A percentile compares a stretch with the other conserved stretches of the same genome.
phyloP scores from a whole-genome alignment of 2,888 invertebrate species.

The Nephrotoma appendiculata region DNA sequence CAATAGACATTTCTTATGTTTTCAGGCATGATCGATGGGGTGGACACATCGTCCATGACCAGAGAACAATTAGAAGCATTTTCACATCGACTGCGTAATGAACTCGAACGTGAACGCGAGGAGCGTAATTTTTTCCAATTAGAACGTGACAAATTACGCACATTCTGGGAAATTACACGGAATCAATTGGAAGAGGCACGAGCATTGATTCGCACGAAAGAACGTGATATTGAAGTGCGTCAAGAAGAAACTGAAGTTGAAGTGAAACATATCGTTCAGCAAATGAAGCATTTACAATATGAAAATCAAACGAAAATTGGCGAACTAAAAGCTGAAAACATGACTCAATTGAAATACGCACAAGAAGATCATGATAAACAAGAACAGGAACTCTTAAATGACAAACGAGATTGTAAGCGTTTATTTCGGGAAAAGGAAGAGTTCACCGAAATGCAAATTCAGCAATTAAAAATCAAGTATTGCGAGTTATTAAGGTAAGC shows the following conservation, averaged over 20 bases:
- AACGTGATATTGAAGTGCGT: conserved; percentile 76
- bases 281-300: conserved; percentile 83
- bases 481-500: conserved; percentile 24
- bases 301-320: conserved; percentile 78
- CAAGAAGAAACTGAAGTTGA: conserved; percentile 78
- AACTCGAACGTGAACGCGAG: conserved; percentile 86
- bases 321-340: conserved; percentile 69
- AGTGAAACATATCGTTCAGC: conserved; percentile 78
- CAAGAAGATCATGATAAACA: conserved; percentile 68
- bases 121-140: conserved; percentile 91
- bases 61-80: conserved; percentile 87
- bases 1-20: conserved; percentile 8
- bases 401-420: conserved; percentile 37
- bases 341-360: conserved; percentile 66
- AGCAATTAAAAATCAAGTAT: conserved; percentile 25
- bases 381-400: conserved; percentile 55
- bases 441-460: conserved; percentile 26
- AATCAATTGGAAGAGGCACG: conserved; percentile 52
- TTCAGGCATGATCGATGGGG: conserved; percentile 66
- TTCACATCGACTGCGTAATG: conserved; percentile 69
- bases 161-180: conserved; percentile 91
- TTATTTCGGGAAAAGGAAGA: conserved; percentile 37
- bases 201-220: conserved; percentile 46
- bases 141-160: conserved; percentile 85
- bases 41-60: conserved; percentile 83